Conservation (phyloP, 2,888 invertebrate species). For the Phengaris arion region DNA sequence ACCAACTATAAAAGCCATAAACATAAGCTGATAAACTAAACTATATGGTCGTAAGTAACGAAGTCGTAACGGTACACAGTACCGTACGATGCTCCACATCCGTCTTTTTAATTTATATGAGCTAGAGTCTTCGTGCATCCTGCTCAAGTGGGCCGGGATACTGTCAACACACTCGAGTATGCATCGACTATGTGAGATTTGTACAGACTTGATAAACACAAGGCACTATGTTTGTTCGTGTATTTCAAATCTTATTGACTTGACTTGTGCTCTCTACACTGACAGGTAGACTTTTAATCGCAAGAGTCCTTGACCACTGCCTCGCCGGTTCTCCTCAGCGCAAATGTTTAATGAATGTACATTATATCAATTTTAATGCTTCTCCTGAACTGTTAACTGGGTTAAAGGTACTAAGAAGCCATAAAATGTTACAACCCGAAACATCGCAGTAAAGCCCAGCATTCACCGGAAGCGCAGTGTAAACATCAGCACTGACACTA, state of each 20-base stretch:
- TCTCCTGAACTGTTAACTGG: background rate
- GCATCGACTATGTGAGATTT: background rate
- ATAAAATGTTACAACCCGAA: no score
- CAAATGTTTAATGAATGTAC: no score
- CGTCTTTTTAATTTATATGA: constrained; percentile 22
- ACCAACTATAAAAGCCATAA: background rate
- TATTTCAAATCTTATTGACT: background rate
- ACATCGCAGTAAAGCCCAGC: background rate
- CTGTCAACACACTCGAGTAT: constrained; percentile 1
- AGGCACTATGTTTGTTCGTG: background rate
- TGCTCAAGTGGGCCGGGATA: constrained; percentile 12
- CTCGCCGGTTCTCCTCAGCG: no score
- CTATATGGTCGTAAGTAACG: background rate
- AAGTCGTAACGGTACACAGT: constrained; percentile 10
- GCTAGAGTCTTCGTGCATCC: constrained; percentile 13
- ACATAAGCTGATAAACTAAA: constrained; percentile 7
- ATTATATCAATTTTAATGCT: no score
- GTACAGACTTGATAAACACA: background rate
- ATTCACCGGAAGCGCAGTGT: constrained; percentile 5
- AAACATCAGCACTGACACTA: constrained; percentile 23
- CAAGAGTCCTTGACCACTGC: no score
- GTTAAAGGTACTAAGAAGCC: background rate
- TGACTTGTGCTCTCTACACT: background rate
- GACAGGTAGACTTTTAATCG: background rate
- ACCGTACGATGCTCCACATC: constrained; percentile 6